These are phyloP conservation scores for Stigmatopora nigra DNA, from an alignment of 2,113 vertebrate species.

Conservation along the genomic window DNA sequence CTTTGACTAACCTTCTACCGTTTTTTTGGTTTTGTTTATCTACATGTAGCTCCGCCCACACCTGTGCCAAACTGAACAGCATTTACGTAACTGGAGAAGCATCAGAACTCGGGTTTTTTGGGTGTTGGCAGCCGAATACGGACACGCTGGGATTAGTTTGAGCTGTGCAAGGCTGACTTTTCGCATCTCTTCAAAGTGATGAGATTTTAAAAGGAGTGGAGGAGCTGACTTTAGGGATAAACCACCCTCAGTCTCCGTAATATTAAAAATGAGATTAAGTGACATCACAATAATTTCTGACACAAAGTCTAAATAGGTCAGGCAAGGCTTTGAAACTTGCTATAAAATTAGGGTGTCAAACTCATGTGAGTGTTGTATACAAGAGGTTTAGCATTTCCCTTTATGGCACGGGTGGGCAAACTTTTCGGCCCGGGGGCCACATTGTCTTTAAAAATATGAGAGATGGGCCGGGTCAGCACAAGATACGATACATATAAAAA, in stretches of 20 bases:
- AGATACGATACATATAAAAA: too few species aligned
- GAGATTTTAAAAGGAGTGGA: slow-evolving; percentile 22
- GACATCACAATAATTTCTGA: not conserved
- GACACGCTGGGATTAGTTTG: slow-evolving; percentile 47
- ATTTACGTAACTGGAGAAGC: slow-evolving; percentile 44
- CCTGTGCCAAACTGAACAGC: slow-evolving; percentile 23
- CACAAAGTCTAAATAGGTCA: not conserved
- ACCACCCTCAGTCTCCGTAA: slow-evolving; percentile 8
- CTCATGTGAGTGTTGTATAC: not conserved
- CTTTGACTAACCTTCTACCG: not conserved
- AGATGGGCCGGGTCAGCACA: too few species aligned
- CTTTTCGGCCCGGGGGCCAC: too few species aligned
- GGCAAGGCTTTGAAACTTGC: not conserved
- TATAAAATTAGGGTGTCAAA: not conserved
- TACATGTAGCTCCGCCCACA: slow-evolving; percentile 2
- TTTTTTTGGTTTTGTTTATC: not conserved
- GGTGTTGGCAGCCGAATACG: slow-evolving; percentile 17
- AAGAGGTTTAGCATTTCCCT: not conserved
- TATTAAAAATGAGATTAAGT: slow-evolving; percentile 30
- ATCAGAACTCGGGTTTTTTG: slow-evolving; percentile 20
- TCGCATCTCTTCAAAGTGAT: slow-evolving; percentile 31
- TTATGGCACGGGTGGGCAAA: too few species aligned
- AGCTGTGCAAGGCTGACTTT: slow-evolving; percentile 29
- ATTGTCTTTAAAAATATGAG: too few species aligned
- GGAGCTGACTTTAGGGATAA: slow-evolving; percentile 5